Conservation (phyloP, 2,888 invertebrate species). For the Phalera bucephala region DNA sequence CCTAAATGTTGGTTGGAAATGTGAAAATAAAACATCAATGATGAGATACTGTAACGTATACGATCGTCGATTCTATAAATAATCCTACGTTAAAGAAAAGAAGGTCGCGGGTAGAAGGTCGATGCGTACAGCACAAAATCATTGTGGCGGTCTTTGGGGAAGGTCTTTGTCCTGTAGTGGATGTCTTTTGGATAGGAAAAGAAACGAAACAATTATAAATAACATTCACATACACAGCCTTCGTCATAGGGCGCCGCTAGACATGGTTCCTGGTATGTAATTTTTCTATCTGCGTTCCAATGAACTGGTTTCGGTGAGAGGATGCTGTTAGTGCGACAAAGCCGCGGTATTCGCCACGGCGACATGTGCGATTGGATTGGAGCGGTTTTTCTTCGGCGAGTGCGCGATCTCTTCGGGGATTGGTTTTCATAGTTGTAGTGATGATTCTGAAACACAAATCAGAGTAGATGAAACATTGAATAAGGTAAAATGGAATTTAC, state of each 20-base stretch:
- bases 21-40: too few relatives aligned
- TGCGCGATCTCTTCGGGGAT: constrained; percentile 8
- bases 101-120: too few relatives aligned
- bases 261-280: background rate
- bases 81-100: too few relatives aligned
- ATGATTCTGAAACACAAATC: constrained; percentile 13
- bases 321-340: constrained; percentile 36
- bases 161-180: too few relatives aligned
- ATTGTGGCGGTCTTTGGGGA: too few relatives aligned
- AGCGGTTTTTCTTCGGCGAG: constrained; percentile 11
- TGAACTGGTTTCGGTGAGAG: constrained; percentile 7
- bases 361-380: constrained; percentile 10
- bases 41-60: too few relatives aligned
- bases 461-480: too few relatives aligned
- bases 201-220: background rate
- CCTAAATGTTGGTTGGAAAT: too few relatives aligned
- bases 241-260: background rate
- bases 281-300: background rate
- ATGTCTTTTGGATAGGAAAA: too few relatives aligned
- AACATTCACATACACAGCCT: background rate
- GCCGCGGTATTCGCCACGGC: constrained; percentile 37
- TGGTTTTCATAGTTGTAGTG: constrained; percentile 11
- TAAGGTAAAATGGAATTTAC: too few relatives aligned
- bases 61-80: too few relatives aligned
- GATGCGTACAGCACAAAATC: too few relatives aligned